A percentile compares a stretch with the other conserved stretches of the same genome.
Conservation (phyloP, 1,140 invertebrate genomes). For the Neodiprion lecontei region DNA sequence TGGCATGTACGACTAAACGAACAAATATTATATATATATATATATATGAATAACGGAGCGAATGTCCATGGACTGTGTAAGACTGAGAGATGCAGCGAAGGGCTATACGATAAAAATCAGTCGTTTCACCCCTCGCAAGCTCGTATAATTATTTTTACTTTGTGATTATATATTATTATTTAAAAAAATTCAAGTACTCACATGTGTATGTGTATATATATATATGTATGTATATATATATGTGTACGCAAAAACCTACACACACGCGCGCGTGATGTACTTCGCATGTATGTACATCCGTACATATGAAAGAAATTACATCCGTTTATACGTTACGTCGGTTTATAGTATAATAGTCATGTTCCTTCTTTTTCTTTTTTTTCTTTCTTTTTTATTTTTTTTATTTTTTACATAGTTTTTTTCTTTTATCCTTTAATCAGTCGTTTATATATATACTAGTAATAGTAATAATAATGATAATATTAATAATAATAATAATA, state of each 20-base stretch:
- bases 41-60: constrained; percentile 21
- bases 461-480: too few relatives aligned
- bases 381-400: not conserved
- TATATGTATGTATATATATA: not conserved
- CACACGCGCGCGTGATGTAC: not conserved
- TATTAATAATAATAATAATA: constrained; percentile 19
- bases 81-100: constrained; percentile 52
- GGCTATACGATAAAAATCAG: constrained; percentile 39
- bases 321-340: constrained; percentile 48
- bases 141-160: constrained; percentile 44
- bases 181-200: too few relatives aligned
- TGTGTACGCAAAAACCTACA: not conserved
- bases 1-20: not conserved
- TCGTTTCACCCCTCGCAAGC: constrained; percentile 43
- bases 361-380: constrained; percentile 44
- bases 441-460: not conserved
- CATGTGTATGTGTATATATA: not conserved
- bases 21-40: not conserved
- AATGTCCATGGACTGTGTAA: constrained; percentile 48
- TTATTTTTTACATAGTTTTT: not conserved
- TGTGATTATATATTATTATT: constrained; percentile 50
- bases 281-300: not conserved
- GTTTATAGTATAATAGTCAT: constrained; percentile 50
- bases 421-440: not conserved
- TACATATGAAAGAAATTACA: constrained; percentile 43